Conservation (phyloP, 2,888 invertebrate species). For the Tetheella fluctuosa region DNA sequence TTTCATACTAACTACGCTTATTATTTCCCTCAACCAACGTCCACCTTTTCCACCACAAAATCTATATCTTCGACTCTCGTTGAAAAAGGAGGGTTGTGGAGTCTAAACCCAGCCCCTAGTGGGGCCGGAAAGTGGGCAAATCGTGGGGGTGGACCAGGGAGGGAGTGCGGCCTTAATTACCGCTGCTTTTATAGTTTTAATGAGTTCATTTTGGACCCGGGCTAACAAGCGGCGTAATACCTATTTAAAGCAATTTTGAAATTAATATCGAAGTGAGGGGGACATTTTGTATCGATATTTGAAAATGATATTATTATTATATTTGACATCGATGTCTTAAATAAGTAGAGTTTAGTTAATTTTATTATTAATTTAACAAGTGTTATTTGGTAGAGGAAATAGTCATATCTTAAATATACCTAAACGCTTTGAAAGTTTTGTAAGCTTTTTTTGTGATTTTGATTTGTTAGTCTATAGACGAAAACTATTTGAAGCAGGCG, state of each 20-base stretch:
- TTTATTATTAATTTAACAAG: too few species aligned
- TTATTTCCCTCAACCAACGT: background rate
- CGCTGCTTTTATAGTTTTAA: conserved; percentile 90
- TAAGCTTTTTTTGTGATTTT: too few species aligned
- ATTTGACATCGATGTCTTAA: too few species aligned
- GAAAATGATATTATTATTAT: conserved; percentile 13
- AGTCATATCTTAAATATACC: too few species aligned
- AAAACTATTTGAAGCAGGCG: too few species aligned
- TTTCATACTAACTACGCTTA: background rate
- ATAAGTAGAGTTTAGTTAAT: too few species aligned
- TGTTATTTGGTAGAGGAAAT: too few species aligned
- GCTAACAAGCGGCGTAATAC: conserved; percentile 85
- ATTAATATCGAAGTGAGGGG: conserved; percentile 77
- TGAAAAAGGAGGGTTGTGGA: conserved; percentile 53
- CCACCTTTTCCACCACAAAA: conserved; percentile 18
- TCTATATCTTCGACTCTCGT: conserved; percentile 25
- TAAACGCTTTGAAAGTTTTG: too few species aligned
- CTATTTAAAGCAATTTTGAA: conserved; percentile 84
- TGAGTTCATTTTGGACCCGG: conserved; percentile 88
- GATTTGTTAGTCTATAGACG: too few species aligned
- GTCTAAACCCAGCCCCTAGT: conserved; percentile 54
- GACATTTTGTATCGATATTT: conserved; percentile 48
- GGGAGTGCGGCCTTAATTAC: conserved; percentile 85
- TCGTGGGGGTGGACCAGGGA: conserved; percentile 45
- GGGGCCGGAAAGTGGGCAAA: conserved; percentile 48